phyloP scores from a whole-genome alignment of 2,888 invertebrate species.

The Phalera bucephala region DNA sequence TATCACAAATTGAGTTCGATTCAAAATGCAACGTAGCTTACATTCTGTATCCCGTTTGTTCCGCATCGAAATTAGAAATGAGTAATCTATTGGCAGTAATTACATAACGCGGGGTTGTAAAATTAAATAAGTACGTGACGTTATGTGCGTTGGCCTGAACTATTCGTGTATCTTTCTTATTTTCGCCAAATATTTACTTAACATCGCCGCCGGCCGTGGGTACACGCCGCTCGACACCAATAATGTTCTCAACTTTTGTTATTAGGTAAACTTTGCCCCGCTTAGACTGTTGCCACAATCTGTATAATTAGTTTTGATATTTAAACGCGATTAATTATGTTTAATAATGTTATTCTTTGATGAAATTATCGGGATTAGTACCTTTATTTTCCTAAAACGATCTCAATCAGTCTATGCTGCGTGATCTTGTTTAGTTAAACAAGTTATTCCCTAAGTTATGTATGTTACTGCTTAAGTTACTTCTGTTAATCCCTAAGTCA shows the following conservation, averaged over 20 bases:
- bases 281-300: not conserved
- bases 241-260: conserved; percentile 1
- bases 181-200: conserved; percentile 1
- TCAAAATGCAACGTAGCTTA: not conserved
- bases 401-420: too few relatives aligned
- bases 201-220: not conserved
- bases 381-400: too few relatives aligned
- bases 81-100: not conserved
- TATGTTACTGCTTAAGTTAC: too few relatives aligned
- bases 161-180: conserved; percentile 1
- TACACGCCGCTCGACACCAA: not conserved
- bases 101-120: not conserved
- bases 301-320: not conserved
- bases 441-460: too few relatives aligned
- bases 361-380: too few relatives aligned
- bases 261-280: not conserved
- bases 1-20: not conserved
- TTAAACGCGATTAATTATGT: not conserved
- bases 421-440: too few relatives aligned
- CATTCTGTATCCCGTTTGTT: not conserved
- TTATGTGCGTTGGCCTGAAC: not conserved
- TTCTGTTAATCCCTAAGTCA: too few relatives aligned
- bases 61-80: not conserved
- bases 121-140: not conserved
- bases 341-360: too few relatives aligned